Percentiles rank a stretch among this genome's conserved stretches.
Conservation (phyloP, 1,140 invertebrate genomes). For the Drosophila ercepeae region DNA sequence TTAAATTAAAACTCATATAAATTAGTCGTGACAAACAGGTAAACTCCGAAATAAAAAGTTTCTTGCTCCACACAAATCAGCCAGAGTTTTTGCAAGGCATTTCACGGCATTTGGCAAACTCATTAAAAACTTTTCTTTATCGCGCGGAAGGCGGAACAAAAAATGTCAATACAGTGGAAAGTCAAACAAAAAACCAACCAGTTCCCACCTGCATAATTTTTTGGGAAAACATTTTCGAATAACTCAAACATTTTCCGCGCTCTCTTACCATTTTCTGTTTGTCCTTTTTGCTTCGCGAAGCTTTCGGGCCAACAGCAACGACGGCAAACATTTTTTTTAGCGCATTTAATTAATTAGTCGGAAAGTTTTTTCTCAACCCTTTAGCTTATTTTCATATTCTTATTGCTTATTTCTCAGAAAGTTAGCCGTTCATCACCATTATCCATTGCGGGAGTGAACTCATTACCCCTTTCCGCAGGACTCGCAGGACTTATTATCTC, state of each 20-base stretch:
- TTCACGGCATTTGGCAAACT: conserved; percentile 74
- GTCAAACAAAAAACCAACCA: conserved; percentile 2
- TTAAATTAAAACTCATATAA: conserved; percentile 30
- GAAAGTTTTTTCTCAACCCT: conserved; percentile 63
- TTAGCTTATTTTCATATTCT: conserved; percentile 16
- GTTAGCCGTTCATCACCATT: conserved; percentile 52
- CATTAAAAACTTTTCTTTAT: conserved; percentile 74
- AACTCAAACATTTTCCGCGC: conserved; percentile 36
- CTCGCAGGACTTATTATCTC: conserved; percentile 62
- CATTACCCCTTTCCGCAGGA: conserved; percentile 71
- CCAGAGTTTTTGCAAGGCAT: conserved; percentile 17
- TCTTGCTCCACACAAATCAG: conserved; percentile 40
- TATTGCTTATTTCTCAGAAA: conserved; percentile 55
- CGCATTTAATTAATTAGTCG: conserved; percentile 82
- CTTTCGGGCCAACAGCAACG: not conserved
- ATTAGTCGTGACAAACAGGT: conserved; percentile 26
- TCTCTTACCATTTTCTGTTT: conserved; percentile 23
- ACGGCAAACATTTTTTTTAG: conserved; percentile 72
- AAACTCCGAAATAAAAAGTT: conserved; percentile 17
- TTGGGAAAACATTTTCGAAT: conserved; percentile 44
- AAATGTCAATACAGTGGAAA: conserved; percentile 37
- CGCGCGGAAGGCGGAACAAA: conserved; percentile 12
- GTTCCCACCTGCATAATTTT: conserved; percentile 45
- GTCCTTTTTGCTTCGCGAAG: conserved; percentile 24
- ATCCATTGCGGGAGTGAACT: conserved; percentile 30